Percentiles rank a stretch among this genome's conserved stretches.
Conservation (phyloP, 2,797 vertebrate genomes). For the Poliocrania exsul region DNA sequence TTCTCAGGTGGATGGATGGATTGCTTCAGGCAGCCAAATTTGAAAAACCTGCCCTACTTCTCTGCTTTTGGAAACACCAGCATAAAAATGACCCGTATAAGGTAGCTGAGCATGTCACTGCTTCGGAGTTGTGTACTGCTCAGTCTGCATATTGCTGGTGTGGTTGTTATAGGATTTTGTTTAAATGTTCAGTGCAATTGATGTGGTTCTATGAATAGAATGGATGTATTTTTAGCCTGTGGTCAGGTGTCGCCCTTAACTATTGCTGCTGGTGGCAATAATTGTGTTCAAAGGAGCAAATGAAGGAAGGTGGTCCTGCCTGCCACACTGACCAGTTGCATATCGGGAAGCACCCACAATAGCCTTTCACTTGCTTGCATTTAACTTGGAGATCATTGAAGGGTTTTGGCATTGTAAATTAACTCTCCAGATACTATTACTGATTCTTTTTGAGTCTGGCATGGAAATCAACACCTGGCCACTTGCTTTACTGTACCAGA, state of each 20-base stretch:
- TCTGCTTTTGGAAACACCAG: not conserved
- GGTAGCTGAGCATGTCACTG: accelerated
- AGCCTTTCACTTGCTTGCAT: not conserved
- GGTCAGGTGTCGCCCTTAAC: not conserved
- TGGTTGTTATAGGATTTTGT: not conserved
- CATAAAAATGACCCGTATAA: not conserved
- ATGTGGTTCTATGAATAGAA: not conserved
- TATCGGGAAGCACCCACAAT: accelerated
- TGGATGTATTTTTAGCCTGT: not conserved
- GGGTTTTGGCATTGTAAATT: not conserved
- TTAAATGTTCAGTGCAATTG: not conserved
- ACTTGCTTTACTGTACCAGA: not conserved
- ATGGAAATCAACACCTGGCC: not conserved
- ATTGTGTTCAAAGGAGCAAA: not conserved
- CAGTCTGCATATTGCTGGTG: not conserved
- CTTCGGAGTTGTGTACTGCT: not conserved
- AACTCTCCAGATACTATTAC: not conserved
- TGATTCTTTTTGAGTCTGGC: not conserved
- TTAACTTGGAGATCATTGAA: not conserved
- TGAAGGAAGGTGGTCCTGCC: not conserved
- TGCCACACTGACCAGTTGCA: accelerated
- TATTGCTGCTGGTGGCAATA: not conserved
- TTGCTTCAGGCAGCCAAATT: not conserved
- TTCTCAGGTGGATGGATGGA: not conserved
- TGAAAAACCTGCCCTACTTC: not conserved